Evolutionary conservation across 1,140 invertebrate species (phyloP).

Genomic region (Thalassaphorura encarpata): DNA sequence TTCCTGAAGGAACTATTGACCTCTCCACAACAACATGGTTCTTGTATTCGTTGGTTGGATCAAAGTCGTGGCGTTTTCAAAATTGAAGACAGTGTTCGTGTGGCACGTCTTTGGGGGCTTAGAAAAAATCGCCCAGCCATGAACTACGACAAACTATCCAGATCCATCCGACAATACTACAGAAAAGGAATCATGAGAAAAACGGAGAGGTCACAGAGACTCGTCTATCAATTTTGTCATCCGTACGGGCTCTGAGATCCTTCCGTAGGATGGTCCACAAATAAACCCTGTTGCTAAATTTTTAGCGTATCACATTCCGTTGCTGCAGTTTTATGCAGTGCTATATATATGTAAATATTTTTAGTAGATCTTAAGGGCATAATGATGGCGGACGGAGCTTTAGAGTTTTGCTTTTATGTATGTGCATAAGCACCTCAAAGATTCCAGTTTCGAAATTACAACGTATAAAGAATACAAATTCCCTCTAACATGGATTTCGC

Average conservation of each 20-base stretch:
- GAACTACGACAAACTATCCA: conserved; percentile 98
- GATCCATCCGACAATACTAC: conserved; percentile 98
- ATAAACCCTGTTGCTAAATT: conserved; percentile 33
- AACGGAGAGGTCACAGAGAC: conserved; percentile 89
- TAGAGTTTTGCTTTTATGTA: neutral
- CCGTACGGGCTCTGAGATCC: conserved; percentile 65
- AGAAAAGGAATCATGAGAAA: conserved; percentile 99
- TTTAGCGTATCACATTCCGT: conserved; percentile 31
- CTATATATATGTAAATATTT: neutral
- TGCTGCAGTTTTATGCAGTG: conserved; percentile 34
- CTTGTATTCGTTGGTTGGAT: conserved; percentile 94
- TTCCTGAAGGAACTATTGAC: conserved; percentile 93
- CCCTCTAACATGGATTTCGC: too few relatives aligned
- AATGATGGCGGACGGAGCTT: neutral
- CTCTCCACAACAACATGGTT: conserved; percentile 72
- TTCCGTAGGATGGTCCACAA: conserved; percentile 17
- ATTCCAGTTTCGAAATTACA: too few relatives aligned
- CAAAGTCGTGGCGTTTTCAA: conserved; percentile 92
- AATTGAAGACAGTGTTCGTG: conserved; percentile 94
- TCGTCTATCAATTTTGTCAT: conserved; percentile 98
- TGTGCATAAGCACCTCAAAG: neutral
- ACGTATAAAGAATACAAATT: too few relatives aligned
- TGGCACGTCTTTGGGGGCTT: conserved; percentile 91
- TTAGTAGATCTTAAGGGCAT: neutral
- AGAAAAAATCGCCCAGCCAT: conserved; percentile 96